Percentiles rank a stretch among this genome's conserved stretches.
These are phyloP conservation scores for Sebastes diaconus DNA, from an alignment of 2,797 vertebrate genomes.

Conservation along the genomic window DNA sequence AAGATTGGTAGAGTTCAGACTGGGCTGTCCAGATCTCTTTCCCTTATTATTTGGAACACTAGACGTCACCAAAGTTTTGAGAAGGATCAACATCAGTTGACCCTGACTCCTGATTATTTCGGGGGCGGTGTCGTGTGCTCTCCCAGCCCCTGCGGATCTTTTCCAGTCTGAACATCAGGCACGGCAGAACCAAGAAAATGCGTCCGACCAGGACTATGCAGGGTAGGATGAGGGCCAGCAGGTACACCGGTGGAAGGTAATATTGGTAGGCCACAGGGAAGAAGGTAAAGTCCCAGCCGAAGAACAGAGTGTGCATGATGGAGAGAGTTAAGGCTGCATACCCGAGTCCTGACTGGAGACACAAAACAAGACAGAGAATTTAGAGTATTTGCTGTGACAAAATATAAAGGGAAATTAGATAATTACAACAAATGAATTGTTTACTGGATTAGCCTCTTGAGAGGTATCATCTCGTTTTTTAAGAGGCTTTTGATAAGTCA, in stretches of 20 bases:
- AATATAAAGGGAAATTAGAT: neutral
- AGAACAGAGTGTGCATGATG: slow-evolving; percentile 87
- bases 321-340: slow-evolving; percentile 85
- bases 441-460: neutral
- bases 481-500: no score
- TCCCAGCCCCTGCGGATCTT: slow-evolving; percentile 91
- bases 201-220: slow-evolving; percentile 84
- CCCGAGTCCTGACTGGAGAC: slow-evolving; percentile 86
- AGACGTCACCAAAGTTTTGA: neutral
- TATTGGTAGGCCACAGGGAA: slow-evolving; percentile 83
- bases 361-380: neutral
- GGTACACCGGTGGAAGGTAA: slow-evolving; percentile 88
- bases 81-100: neutral
- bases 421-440: neutral
- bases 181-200: slow-evolving; percentile 83
- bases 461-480: no score
- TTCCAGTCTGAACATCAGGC: slow-evolving; percentile 79
- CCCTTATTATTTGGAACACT: neutral
- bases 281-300: slow-evolving; percentile 88
- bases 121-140: slow-evolving; percentile 26
- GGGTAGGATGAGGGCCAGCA: slow-evolving; percentile 86
- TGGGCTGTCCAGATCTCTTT: neutral
- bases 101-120: no score
- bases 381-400: neutral
- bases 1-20: no score